Percentiles rank a stretch among this genome's conserved stretches.
Conservation (phyloP, 2,888 invertebrate genomes). For the Steromphala cineraria region DNA sequence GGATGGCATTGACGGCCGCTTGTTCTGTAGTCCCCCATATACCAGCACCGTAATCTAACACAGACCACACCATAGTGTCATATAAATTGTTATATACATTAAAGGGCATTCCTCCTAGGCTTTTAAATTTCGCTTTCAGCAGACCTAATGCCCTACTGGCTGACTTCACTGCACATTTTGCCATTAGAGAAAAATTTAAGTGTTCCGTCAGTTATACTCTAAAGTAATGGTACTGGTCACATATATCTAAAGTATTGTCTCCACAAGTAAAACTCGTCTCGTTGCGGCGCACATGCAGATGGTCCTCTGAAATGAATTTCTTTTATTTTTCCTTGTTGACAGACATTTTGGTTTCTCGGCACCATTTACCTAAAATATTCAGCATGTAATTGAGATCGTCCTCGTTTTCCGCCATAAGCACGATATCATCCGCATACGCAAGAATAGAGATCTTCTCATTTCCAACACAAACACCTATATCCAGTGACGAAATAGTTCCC, state of each 20-base stretch:
- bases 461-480: no score
- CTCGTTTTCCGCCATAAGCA: no score
- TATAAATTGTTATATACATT: slow-evolving; percentile 12
- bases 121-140: slow-evolving; percentile 15
- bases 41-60: slow-evolving; percentile 13
- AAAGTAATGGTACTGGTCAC: background rate
- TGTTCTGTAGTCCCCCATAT: slow-evolving; percentile 15
- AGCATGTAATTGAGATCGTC: no score
- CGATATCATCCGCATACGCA: no score
- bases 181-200: slow-evolving; percentile 12
- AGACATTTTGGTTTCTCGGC: background rate
- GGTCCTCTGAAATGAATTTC: background rate
- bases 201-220: slow-evolving; percentile 15
- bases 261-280: background rate
- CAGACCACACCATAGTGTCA: slow-evolving; percentile 4
- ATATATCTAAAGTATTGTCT: background rate
- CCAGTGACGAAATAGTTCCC: no score
- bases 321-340: background rate
- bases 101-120: slow-evolving; percentile 1
- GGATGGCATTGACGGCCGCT: slow-evolving; percentile 8
- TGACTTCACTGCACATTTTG: background rate
- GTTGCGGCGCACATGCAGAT: background rate
- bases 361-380: no score
- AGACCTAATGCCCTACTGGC: slow-evolving; percentile 17
- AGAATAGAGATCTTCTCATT: no score